A percentile compares a stretch with the other conserved stretches of the same genome.
These are phyloP conservation scores for Clarias batrachus DNA, from an alignment of 2,113 vertebrate genomes.

Conservation along the genomic window DNA sequence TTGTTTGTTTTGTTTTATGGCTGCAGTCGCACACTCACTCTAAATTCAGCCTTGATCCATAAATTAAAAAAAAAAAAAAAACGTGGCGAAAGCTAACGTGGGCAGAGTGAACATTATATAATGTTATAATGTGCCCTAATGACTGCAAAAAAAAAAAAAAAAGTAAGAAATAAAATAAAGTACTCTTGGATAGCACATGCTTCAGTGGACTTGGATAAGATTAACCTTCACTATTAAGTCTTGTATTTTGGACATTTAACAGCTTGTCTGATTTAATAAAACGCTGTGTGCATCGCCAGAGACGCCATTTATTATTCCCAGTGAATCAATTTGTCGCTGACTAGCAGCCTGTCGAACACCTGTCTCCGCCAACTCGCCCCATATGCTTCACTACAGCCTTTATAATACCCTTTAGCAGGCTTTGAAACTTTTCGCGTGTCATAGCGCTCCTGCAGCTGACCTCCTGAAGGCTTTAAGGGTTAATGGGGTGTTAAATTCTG, in stretches of 20 bases:
- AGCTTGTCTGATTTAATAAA: background rate
- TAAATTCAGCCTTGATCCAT: background rate
- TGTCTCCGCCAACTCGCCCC: background rate
- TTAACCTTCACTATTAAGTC: background rate
- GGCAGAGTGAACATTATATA: too few relatives aligned
- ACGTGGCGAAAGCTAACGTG: too few relatives aligned
- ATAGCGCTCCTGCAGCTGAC: background rate
- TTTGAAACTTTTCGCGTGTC: background rate
- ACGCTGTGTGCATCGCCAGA: background rate
- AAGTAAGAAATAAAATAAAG: background rate
- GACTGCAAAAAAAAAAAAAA: too few relatives aligned
- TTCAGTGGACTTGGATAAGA: background rate
- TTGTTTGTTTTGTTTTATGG: background rate
- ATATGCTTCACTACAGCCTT: background rate
- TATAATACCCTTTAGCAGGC: background rate
- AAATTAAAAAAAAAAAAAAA: too few relatives aligned
- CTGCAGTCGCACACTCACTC: background rate
- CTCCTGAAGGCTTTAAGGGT: constrained; percentile 18
- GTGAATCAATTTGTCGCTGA: constrained; percentile 9
- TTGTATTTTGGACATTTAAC: background rate
- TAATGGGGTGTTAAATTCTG: constrained; percentile 29
- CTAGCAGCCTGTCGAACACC: background rate
- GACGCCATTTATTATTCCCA: background rate
- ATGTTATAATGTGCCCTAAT: too few relatives aligned
- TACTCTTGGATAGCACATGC: background rate